These are phyloP conservation scores for Callorhinus ursinus DNA, from an alignment of 2,113 vertebrate species.

Conservation along the genomic window DNA sequence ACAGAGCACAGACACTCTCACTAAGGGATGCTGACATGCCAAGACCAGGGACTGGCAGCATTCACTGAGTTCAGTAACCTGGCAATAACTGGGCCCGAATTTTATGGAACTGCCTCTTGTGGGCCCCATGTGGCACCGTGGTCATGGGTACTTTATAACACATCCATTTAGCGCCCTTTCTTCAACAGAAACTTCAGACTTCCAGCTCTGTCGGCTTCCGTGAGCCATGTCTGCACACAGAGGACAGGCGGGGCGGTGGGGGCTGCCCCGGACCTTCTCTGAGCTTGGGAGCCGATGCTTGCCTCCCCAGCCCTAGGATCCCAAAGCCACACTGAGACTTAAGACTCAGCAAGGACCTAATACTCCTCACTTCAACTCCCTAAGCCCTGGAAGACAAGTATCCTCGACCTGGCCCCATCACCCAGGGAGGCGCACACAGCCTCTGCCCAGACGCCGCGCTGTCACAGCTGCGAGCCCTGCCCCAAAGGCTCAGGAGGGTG, in stretches of 20 bases:
- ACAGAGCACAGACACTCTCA: rapidly evolving
- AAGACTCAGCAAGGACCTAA: not conserved
- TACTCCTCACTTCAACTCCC: not conserved
- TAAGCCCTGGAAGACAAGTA: not conserved
- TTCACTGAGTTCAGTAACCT: rapidly evolving
- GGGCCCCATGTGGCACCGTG: rapidly evolving
- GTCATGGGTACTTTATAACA: not conserved
- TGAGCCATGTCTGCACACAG: not conserved
- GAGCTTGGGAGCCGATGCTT: rapidly evolving
- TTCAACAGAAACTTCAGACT: not conserved
- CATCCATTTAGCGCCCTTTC: not conserved
- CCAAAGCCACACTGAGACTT: not conserved
- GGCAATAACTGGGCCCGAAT: rapidly evolving
- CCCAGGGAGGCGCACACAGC: rapidly evolving
- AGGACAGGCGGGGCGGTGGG: rapidly evolving
- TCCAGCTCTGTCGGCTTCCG: rapidly evolving
- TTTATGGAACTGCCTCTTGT: rapidly evolving
- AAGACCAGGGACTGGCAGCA: rapidly evolving
- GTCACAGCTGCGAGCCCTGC: rapidly evolving
- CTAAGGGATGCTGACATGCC: rapidly evolving
- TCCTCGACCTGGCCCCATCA: not conserved
- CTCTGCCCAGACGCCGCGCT: rapidly evolving
- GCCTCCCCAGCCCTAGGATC: not conserved
- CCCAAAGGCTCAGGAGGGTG: rapidly evolving
- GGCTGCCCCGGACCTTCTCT: no score